Conservation (phyloP, 2,113 vertebrate genomes). For the Illadopsis cleaveri region DNA sequence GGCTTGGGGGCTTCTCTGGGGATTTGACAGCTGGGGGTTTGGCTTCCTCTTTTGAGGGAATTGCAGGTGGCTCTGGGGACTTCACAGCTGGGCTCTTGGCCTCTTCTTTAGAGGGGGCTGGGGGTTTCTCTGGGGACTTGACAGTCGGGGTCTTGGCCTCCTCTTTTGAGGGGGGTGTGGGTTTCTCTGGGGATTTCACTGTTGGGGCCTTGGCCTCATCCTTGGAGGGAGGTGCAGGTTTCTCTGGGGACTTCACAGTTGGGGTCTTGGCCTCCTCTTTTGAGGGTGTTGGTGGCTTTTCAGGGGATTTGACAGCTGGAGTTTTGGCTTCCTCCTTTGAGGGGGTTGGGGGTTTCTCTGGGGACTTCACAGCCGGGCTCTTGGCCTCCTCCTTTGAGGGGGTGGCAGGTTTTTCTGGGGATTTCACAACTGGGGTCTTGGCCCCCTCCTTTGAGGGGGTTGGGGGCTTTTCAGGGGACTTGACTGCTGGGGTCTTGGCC, state of each 20-base stretch:
- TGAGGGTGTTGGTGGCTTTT: neutral
- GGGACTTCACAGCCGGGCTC: neutral
- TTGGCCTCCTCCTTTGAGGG: constrained; percentile 38
- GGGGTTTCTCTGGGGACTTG: neutral
- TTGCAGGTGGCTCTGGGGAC: neutral
- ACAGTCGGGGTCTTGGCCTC: neutral
- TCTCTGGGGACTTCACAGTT: neutral
- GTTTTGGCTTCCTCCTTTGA: constrained; percentile 41
- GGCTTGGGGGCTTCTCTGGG: neutral
- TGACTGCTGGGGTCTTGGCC: constrained; percentile 26
- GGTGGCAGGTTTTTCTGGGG: neutral
- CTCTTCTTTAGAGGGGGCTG: neutral
- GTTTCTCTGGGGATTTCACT: neutral
- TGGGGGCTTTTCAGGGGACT: neutral
- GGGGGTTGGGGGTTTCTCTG: constrained; percentile 20
- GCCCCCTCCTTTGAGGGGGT: neutral
- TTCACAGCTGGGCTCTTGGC: neutral
- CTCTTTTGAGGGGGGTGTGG: neutral
- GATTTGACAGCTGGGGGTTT: constrained; percentile 8
- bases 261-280: constrained; percentile 56
- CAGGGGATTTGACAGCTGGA: constrained; percentile 13
- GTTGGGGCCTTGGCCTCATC: neutral
- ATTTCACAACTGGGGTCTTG: constrained; percentile 30
- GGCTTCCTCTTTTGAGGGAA: neutral
- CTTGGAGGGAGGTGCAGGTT: neutral